These are phyloP conservation scores for Caenorhabditis sulstoni DNA, from an alignment of 2,888 invertebrate genomes.

Conservation along the genomic window DNA sequence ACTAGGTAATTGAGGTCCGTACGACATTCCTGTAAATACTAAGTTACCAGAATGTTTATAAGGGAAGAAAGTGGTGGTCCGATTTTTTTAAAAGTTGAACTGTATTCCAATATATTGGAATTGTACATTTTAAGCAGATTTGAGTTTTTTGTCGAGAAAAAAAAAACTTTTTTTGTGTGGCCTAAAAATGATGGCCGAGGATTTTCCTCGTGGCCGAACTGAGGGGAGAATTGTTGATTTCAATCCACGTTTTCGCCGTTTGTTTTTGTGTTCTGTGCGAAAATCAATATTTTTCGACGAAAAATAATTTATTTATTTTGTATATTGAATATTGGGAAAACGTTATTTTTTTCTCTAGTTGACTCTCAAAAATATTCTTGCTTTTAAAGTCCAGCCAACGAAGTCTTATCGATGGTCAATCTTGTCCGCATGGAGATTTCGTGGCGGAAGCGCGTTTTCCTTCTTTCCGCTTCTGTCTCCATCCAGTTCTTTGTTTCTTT, in stretches of 20 bases:
- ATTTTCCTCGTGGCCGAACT: constrained; percentile 7
- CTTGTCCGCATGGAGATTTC: background rate
- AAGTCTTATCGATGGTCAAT: constrained; percentile 1
- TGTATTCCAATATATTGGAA: too few species aligned
- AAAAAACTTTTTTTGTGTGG: background rate
- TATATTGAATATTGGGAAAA: too few species aligned
- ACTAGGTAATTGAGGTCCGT: constrained; percentile 42
- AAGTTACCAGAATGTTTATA: background rate
- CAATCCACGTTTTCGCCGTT: background rate
- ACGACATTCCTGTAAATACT: constrained; percentile 40
- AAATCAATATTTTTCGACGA: background rate
- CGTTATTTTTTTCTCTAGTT: background rate
- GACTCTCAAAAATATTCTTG: background rate
- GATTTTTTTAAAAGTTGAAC: background rate
- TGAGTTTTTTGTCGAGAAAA: background rate
- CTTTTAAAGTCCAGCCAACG: background rate
- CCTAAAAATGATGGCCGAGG: constrained; percentile 11
- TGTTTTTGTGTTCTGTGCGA: background rate
- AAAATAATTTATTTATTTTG: too few species aligned
- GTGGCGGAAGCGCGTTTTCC: too few species aligned
- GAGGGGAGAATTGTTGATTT: background rate
- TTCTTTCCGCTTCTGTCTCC: background rate
- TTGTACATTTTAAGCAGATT: too few species aligned
- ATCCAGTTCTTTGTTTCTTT: too few species aligned
- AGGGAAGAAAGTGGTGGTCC: background rate